A percentile compares a stretch with the other conserved stretches of the same genome.
phyloP scores from a whole-genome alignment of 2,113 vertebrate species.

The Rhagologus leucostigma region DNA sequence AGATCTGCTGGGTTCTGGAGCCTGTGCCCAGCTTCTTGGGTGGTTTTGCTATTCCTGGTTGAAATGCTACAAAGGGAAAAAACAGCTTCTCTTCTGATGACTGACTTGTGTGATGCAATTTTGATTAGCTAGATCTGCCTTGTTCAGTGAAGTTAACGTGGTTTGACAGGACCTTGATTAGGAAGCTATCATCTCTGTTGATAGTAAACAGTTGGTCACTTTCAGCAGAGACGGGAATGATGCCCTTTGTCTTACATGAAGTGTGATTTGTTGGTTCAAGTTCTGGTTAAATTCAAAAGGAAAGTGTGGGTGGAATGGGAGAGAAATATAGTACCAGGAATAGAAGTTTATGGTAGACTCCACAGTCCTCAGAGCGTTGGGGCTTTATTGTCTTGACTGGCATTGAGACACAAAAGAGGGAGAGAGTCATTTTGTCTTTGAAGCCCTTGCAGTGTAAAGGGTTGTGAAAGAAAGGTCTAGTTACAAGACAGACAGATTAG shows the following conservation, averaged over 20 bases:
- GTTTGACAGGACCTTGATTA: slow-evolving; percentile 54
- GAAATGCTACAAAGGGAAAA: neutral
- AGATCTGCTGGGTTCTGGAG: neutral
- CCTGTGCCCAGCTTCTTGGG: neutral
- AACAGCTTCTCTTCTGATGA: neutral
- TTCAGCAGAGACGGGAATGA: slow-evolving; percentile 23
- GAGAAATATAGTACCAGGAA: neutral
- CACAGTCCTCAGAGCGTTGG: neutral
- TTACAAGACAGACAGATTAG: neutral
- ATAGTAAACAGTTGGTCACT: slow-evolving; percentile 70
- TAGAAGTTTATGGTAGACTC: neutral
- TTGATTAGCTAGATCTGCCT: slow-evolving; percentile 32
- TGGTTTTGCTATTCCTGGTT: neutral
- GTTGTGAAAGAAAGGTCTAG: neutral
- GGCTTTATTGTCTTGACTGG: neutral
- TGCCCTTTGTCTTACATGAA: neutral
- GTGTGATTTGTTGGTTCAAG: slow-evolving; percentile 16
- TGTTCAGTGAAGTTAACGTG: slow-evolving; percentile 8
- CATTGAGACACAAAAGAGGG: neutral
- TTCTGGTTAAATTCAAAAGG: slow-evolving; percentile 9
- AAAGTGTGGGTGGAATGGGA: neutral
- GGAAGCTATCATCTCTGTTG: slow-evolving; percentile 59
- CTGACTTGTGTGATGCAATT: neutral
- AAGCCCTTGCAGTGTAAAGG: neutral
- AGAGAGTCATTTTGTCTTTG: neutral